Conservation (phyloP, 2,888 invertebrate species). For the Caenorhabditis macrosperma region DNA sequence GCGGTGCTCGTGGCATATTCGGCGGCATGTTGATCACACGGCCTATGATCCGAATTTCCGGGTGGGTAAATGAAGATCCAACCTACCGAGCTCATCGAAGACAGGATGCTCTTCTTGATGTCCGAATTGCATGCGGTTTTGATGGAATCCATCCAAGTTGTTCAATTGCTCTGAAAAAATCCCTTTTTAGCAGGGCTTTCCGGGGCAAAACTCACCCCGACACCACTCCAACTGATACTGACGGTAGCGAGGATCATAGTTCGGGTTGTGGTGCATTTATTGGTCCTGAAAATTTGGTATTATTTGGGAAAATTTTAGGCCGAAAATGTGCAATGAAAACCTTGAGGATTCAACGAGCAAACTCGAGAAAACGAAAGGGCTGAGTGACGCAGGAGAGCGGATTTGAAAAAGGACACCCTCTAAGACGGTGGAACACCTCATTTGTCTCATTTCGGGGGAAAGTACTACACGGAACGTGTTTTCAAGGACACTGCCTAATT, state of each 20-base stretch:
- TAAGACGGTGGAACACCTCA: conserved; percentile 22
- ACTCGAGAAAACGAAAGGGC: not conserved
- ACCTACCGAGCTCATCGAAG: conserved; percentile 17
- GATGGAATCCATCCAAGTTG: not conserved
- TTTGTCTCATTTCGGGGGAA: conserved; percentile 12
- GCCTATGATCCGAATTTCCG: not conserved
- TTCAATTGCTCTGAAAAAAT: conserved; percentile 15
- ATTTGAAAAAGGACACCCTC: conserved; percentile 1
- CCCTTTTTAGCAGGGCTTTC: not conserved
- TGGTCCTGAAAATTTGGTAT: not conserved
- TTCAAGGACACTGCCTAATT: conserved; percentile 11
- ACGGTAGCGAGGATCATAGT: conserved; percentile 1
- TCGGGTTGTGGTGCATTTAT: not conserved
- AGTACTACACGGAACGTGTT: conserved; percentile 1
- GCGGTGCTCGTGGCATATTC: not conserved
- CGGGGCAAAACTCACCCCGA: conserved; percentile 7
- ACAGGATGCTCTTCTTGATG: not conserved
- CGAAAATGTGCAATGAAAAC: not conserved
- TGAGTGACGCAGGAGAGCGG: not conserved
- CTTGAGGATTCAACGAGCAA: not conserved
- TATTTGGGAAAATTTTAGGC: not conserved
- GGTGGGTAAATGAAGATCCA: not conserved
- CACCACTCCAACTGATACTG: conserved; percentile 17
- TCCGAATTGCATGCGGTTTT: not conserved
- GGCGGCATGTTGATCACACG: conserved; percentile 9